phyloP scores from a whole-genome alignment of 2,888 invertebrate genomes.

The Brachylomia viminalis region DNA sequence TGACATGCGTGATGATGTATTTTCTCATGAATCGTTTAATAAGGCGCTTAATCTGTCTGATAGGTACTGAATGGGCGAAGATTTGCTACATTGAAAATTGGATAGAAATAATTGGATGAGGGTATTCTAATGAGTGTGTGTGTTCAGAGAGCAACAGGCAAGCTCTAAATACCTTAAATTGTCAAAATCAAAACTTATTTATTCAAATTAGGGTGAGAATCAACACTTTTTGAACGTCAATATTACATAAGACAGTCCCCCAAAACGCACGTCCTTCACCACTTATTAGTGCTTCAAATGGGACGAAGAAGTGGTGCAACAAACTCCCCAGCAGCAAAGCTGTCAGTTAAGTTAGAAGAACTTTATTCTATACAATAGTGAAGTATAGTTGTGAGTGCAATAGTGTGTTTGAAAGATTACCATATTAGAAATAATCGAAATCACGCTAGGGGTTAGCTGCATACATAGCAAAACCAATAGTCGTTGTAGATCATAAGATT shows the following conservation, averaged over 20 bases:
- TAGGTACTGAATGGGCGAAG: not conserved
- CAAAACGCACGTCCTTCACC: no score
- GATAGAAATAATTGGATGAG: not conserved
- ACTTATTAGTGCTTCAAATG: no score
- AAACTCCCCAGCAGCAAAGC: no score
- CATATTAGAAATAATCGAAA: not conserved
- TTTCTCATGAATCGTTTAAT: conserved; percentile 5
- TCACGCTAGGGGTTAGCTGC: not conserved
- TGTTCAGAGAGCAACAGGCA: not conserved
- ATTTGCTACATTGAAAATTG: not conserved
- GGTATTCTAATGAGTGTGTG: not conserved
- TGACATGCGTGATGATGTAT: conserved; percentile 11
- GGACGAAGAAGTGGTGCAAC: no score
- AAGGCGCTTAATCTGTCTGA: not conserved
- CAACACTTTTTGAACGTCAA: no score
- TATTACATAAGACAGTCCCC: no score
- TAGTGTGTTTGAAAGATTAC: not conserved
- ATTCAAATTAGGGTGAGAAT: no score
- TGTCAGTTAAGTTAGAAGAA: no score
- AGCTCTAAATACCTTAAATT: not conserved
- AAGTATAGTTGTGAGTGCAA: no score
- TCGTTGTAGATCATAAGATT: not conserved
- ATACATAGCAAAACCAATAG: not conserved
- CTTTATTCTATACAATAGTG: no score
- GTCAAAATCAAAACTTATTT: no score